Evolutionary conservation across 2,888 invertebrate genomes (phyloP), one percentile per base, ranked within the genome.

Genomic region (Eupithecia subumbrata): DNA sequence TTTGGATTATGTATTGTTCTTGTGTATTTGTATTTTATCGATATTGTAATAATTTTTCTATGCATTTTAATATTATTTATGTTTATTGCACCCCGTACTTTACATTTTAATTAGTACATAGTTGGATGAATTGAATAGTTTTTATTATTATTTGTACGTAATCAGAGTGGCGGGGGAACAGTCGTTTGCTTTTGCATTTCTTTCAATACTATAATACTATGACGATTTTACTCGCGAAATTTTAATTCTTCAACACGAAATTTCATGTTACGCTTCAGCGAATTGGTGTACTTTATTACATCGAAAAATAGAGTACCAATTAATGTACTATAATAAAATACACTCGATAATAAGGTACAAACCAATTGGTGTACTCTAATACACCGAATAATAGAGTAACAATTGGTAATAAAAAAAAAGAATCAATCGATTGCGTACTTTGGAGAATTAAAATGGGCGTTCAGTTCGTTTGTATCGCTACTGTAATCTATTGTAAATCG

Each of bases 91-190:
- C 83, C 84, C 82, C 11, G 52, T 56, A 56, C 79, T 87, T 12
- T 90, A 91, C 91, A 91, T 91, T 92, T 91, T 91, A 91, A 91
- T 91, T 91, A 91, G 92, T 91, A 91, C 91, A 91, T 90, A 86
- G 87, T 84, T 80, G 83, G 81, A 85, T 81, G 84, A 83, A 84
- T 84, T 86, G 84, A 84, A 81, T 81, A 79, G 80, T 82, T 73
- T 79, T 79, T 79, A 82, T 79, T 82, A n/a, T 75, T 79, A 72
- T 78, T 79, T 9, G 75, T 79, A 80, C 74, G 72, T 80, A 73
- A 52, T 75, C 80, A 79, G 79, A 79, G 76, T 75, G 75, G 74
- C 80, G 82, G 83, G 84, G 82, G 85, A 85, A 84, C 86, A 84
- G 82, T 84, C 84, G 85, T 86, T 88, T 88, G 88, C 88, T 89